These are phyloP conservation scores for Lepilemur septentrionalis DNA, from an alignment of 2,797 vertebrate species.

Conservation along the genomic window DNA sequence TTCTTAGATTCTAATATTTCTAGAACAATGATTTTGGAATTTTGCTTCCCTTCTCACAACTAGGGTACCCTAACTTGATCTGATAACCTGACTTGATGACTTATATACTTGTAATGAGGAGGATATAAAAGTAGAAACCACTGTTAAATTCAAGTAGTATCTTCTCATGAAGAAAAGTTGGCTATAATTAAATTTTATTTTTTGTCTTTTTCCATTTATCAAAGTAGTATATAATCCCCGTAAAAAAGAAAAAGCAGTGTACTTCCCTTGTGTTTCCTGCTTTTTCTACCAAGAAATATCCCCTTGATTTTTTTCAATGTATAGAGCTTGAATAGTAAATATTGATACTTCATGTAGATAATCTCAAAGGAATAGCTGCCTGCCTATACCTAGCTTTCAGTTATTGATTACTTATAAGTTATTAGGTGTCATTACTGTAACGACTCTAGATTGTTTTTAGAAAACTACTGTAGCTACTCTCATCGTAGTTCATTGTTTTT, in stretches of 20 bases:
- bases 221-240: background rate
- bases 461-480: background rate
- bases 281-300: background rate
- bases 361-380: background rate
- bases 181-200: background rate
- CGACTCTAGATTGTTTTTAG: background rate
- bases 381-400: background rate
- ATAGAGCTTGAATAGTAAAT: background rate
- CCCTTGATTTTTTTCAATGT: background rate
- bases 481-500: slow-evolving; percentile 19
- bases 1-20: background rate
- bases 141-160: background rate
- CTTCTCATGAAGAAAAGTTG: background rate
- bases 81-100: background rate
- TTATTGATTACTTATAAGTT: slow-evolving; percentile 20
- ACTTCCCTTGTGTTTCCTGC: background rate
- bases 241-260: background rate
- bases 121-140: background rate
- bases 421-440: background rate
- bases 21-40: background rate
- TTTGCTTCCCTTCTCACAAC: background rate
- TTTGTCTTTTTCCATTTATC: background rate
- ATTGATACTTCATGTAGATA: background rate
- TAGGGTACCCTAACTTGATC: background rate
- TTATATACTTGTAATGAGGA: background rate